These are phyloP conservation scores for Acanthacorydalis orientalis DNA, from an alignment of 2,888 invertebrate genomes.

Conservation along the genomic window DNA sequence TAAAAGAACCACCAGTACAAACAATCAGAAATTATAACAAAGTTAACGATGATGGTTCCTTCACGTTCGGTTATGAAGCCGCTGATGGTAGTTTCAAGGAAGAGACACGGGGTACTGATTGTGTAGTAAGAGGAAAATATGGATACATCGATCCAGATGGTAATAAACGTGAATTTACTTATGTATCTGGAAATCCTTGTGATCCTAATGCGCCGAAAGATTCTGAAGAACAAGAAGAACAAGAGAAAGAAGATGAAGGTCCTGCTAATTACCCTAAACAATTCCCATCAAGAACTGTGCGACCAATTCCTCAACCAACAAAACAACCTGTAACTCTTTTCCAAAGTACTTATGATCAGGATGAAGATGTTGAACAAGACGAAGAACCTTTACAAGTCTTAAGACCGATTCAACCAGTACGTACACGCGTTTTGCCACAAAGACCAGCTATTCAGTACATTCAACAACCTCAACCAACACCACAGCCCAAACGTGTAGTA, in stretches of 20 bases:
- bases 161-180: slow-evolving; percentile 71
- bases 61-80: slow-evolving; percentile 71
- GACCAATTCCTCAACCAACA: slow-evolving; percentile 25
- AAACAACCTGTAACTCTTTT: slow-evolving; percentile 41
- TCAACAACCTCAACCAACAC: slow-evolving; percentile 15
- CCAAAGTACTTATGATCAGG: slow-evolving; percentile 46
- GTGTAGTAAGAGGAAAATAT: slow-evolving; percentile 73
- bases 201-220: slow-evolving; percentile 68
- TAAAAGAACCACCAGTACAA: slow-evolving; percentile 59
- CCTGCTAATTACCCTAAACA: slow-evolving; percentile 46
- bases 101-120: slow-evolving; percentile 70
- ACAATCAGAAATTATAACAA: slow-evolving; percentile 73
- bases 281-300: slow-evolving; percentile 33
- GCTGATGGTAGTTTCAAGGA: slow-evolving; percentile 78
- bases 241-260: slow-evolving; percentile 30
- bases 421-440: slow-evolving; percentile 14
- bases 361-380: slow-evolving; percentile 34
- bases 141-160: slow-evolving; percentile 78
- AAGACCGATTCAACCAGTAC: slow-evolving; percentile 21
- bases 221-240: slow-evolving; percentile 34
- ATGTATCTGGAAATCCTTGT: slow-evolving; percentile 73
- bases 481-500: slow-evolving; percentile 11
- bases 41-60: slow-evolving; percentile 67
- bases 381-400: slow-evolving; percentile 34
- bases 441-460: slow-evolving; percentile 12